Base-by-base conservation (phyloP, 2,888 invertebrate species). In the Cancer borealis region DNA sequence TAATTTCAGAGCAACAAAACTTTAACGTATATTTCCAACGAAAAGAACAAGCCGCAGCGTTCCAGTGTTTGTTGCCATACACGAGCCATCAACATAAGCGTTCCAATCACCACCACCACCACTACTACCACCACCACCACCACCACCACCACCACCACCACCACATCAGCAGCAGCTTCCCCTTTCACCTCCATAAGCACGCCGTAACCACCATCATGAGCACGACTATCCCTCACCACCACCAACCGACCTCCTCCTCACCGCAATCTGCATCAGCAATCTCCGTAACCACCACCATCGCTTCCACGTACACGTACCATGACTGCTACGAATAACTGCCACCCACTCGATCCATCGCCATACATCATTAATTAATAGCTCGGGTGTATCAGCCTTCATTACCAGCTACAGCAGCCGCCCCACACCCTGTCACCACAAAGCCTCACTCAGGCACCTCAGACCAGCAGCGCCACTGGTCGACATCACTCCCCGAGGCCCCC, bases 381-480 rank as follows among this genome's bases (percentile, higher is more conserved):
- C 84, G 84, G 39, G 39, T 84, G 39, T 39, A 84, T 84, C 39
- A 84, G 39, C 84, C 39, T 73, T 26, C 73, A 73, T 73, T 73
- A 73, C 73, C 73, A 84, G 39, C n/a, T 14, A 12, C 30, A 39
- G 14, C 84, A 84, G 84, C 39, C n/a, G 73, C n/a, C 73, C 26
- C 26, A 73, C 73, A n/a, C n/a, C 84, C 84, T 14, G 84, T 84
- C 84, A 84, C 84, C 84, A 84, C 84, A 84, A 84, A 84, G 84
- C 84, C 39, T 17, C 14, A 84, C 39, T 39, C 39, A 84, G 84
- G 84, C 84, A 84, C 39, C 84, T 60, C 84, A 30, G 30, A 84
- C 30, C 39, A 39, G 84, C 84, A 84, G 39, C 84, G 84, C 84
- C 84, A 84, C 84, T 5, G 73, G 73, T 79, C 73, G 84, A 17